phyloP scores from a whole-genome alignment of 2,888 invertebrate genomes.

The Chalcosyrphus nemorum region DNA sequence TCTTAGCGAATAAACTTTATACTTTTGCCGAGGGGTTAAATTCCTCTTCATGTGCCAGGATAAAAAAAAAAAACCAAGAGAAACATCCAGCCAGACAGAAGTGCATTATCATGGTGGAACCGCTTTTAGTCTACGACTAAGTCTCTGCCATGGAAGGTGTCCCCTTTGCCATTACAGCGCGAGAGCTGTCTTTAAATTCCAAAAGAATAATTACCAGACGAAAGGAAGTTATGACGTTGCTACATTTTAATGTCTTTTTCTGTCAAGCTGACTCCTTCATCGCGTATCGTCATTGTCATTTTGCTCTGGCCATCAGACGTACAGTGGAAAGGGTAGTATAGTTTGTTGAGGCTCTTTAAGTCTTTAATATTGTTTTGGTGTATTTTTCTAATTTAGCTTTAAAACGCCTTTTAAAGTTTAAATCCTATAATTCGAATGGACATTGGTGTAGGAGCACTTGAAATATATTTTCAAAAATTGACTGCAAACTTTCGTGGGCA shows the following conservation, averaged over 20 bases:
- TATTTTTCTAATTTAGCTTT: not conserved
- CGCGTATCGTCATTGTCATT: constrained; percentile 25
- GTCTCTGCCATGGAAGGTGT: constrained; percentile 20
- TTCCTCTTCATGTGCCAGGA: constrained; percentile 14
- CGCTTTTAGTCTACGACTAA: constrained; percentile 9
- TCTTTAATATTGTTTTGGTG: not conserved
- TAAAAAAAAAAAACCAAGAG: not conserved
- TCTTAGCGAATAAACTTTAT: constrained; percentile 67
- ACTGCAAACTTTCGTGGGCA: too few relatives aligned
- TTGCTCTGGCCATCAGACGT: not conserved
- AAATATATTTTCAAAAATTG: too few relatives aligned
- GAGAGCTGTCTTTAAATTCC: constrained; percentile 62
- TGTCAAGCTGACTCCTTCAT: constrained; percentile 57
- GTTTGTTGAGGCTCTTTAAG: not conserved
- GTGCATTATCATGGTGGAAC: constrained; percentile 63
- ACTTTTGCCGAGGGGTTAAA: constrained; percentile 60
- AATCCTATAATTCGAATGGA: too few relatives aligned
- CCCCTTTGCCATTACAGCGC: constrained; percentile 13
- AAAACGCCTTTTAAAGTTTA: too few relatives aligned
- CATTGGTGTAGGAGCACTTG: too few relatives aligned
- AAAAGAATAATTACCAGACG: constrained; percentile 72
- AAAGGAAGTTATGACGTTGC: constrained; percentile 70
- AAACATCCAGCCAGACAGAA: constrained; percentile 38
- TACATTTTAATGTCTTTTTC: constrained; percentile 70
- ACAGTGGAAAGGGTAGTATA: not conserved